A percentile compares a stretch with the other conserved stretches of the same genome.
Conservation (phyloP, 2,797 vertebrate genomes). For the Pogoniulus pusillus region DNA sequence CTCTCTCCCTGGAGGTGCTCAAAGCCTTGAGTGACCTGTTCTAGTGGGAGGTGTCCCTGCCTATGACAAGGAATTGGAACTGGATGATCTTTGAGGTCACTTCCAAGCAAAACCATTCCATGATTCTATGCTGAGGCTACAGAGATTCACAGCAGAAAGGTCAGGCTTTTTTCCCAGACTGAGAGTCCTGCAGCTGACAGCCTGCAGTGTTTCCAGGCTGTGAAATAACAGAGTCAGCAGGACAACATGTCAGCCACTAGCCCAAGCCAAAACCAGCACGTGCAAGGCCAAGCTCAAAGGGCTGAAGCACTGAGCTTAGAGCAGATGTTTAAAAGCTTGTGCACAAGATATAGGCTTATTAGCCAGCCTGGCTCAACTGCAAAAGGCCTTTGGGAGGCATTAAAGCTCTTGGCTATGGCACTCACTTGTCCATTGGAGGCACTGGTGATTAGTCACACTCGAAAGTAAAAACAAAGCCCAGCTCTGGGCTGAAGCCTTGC, state of each 20-base stretch:
- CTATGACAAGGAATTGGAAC: no score
- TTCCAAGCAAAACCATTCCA: no score
- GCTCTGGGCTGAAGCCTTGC: background rate
- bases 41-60: no score
- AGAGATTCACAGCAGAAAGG: background rate
- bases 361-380: background rate
- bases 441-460: background rate
- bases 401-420: conserved; percentile 10
- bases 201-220: conserved; percentile 23
- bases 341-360: background rate
- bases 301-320: conserved; percentile 18
- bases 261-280: conserved; percentile 55
- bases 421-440: background rate
- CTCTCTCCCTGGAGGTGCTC: no score
- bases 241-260: conserved; percentile 57
- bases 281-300: conserved; percentile 31
- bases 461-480: background rate
- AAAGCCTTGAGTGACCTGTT: no score
- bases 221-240: conserved; percentile 62
- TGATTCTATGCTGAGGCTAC: background rate
- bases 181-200: conserved; percentile 30
- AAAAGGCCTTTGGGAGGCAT: conserved; percentile 20
- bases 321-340: conserved; percentile 56
- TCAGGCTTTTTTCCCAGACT: background rate
- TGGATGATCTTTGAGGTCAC: no score